A percentile compares a stretch with the other conserved stretches of the same genome.
Conservation (phyloP, 2,888 invertebrate genomes). For the Chaitophorus viminalis region DNA sequence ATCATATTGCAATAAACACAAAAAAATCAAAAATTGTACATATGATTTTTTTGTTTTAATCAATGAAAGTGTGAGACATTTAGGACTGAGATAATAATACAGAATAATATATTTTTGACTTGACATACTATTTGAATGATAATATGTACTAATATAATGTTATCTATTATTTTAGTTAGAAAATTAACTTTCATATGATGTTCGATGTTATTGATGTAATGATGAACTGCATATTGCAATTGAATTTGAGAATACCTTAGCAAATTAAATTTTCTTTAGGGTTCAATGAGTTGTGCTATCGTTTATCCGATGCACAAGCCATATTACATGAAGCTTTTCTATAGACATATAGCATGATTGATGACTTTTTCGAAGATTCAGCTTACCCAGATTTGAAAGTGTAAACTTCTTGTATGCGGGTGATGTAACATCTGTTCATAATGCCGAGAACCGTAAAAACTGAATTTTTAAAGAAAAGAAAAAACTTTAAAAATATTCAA, state of each 20-base stretch:
- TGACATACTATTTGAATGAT: too few relatives aligned
- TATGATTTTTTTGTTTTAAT: too few relatives aligned
- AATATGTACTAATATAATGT: too few relatives aligned
- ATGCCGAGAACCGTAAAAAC: neutral
- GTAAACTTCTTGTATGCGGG: neutral
- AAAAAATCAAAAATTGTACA: too few relatives aligned
- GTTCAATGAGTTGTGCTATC: neutral
- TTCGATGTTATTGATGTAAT: too few relatives aligned
- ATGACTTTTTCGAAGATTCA: slow-evolving; percentile 9
- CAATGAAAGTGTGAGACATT: too few relatives aligned
- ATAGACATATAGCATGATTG: slow-evolving; percentile 10
- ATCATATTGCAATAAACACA: too few relatives aligned
- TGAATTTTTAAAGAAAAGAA: neutral
- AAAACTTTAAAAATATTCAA: neutral
- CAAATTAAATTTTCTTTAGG: neutral
- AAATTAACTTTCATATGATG: too few relatives aligned
- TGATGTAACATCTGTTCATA: slow-evolving; percentile 16
- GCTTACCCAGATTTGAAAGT: neutral
- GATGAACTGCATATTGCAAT: neutral
- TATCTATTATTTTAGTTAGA: too few relatives aligned
- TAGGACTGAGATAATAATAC: too few relatives aligned
- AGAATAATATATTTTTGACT: too few relatives aligned
- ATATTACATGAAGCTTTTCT: slow-evolving; percentile 1
- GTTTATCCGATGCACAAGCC: neutral
- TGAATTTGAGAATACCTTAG: neutral